Evolutionary conservation across 2,888 invertebrate genomes (phyloP), one percentile per base, ranked within the genome.

Genomic region (Agrotis clavis): DNA sequence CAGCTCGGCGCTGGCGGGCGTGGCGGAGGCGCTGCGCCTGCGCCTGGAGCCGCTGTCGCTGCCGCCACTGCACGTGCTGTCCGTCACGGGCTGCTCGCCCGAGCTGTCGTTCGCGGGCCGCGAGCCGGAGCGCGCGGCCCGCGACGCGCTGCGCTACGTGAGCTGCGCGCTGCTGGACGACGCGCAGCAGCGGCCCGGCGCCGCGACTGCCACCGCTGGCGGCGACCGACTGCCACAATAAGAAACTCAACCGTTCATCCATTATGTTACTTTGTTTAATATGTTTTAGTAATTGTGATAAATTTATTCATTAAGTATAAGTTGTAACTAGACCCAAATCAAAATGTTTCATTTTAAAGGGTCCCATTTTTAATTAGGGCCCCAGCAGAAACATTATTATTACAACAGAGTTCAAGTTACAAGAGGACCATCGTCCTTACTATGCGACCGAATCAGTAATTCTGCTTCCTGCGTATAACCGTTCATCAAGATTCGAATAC

Each of bases 141-240:
- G 88, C 89, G 67, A 73, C 71, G 91, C 92, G 60, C 67, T 90
- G 69, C 79, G 77, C 71, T 90, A 91, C 89, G 71, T 92, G 81
- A 86, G 81, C 48, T 88, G 87, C 69, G 87, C 85, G 79, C 89
- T 91, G 74, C 71, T 11, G 35, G 0, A 30, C 18, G 47, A 62
- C n/a, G 18, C 30, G 30, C 11, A n/a, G 56, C 30, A 30, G 18
- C 18, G 16, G 21, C 16, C 18, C 11, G 25, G 21, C 50, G n/a
- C n/a, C 9, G 13, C 25, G 16, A 16, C 21, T 30, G 19, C 19
- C 13, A 13, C 0, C 25, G 0, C n/a, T 18, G 57, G 13, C 9
- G 30, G 51, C 63, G 6, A 4, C 19, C 19, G 25, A n/a, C 6
- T 4, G 61, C n/a, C 19, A 3, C 16, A 51, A 2, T 11, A 2